Percentiles rank a stretch among this genome's conserved stretches.
Conservation (phyloP, 2,888 invertebrate species). For the Philereme transversata region DNA sequence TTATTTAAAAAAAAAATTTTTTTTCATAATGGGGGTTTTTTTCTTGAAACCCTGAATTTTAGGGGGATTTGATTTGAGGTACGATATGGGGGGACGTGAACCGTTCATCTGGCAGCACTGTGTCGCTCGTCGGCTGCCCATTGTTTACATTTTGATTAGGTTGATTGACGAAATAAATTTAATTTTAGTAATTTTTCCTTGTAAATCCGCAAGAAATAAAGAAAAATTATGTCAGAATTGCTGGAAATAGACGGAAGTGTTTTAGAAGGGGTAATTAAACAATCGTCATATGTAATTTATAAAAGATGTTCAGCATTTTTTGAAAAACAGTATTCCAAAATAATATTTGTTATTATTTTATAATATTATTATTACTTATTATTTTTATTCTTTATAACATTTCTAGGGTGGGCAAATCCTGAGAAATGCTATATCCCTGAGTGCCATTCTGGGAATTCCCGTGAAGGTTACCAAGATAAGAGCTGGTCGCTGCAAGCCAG, state of each 20-base stretch:
- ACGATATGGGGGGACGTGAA: too few species aligned
- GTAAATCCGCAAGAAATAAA: background rate
- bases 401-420: conserved; percentile 95
- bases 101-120: too few species aligned
- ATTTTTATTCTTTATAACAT: background rate
- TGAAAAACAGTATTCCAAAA: too few species aligned
- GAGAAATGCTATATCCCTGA: conserved; percentile 90
- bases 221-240: conserved; percentile 48
- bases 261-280: conserved; percentile 88
- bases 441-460: conserved; percentile 89
- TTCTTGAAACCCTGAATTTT: too few species aligned
- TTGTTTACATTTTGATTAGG: too few species aligned
- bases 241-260: conserved; percentile 90
- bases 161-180: too few species aligned
- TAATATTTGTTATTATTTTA: too few species aligned
- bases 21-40: too few species aligned
- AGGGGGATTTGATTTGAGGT: too few species aligned
- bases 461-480: conserved; percentile 91
- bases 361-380: background rate
- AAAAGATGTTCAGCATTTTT: background rate
- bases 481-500: conserved; percentile 91
- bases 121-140: too few species aligned
- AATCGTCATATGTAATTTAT: background rate
- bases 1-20: too few species aligned
- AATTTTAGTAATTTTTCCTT: background rate